Base-by-base conservation (phyloP, 2,113 vertebrate genomes). In the Anguilla rostrata region DNA sequence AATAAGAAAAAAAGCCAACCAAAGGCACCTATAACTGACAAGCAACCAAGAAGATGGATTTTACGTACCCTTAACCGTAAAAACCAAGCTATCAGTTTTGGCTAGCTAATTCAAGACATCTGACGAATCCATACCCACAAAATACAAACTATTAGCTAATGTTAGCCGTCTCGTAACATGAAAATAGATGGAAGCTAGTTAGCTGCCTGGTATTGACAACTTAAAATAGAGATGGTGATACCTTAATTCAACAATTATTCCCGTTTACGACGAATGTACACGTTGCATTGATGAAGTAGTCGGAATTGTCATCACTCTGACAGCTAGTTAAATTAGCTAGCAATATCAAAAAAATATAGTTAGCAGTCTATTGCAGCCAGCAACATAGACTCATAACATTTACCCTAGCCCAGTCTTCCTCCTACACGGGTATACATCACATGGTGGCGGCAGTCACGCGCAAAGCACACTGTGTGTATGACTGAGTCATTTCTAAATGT, bases 381-480 rank as follows among this genome's bases (percentile, higher is more conserved):
- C 18, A 60, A 66, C 60, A 66, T 26, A 22, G 60, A 20, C 11
- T 53, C 49, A 7, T 66, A 66, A 11, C 60, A 66, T 66, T 66
- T 26, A 26, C 60, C 46, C n/a, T 34, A 29, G 1, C 53, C 5
- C 39, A 9, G 56, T 83, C 63, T 83, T 5, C 41, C 80, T 7
- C 63, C 12, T 40, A 39, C 86, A 20, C n/a, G n/a, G 9, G 20
- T 5, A n/a, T 75, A 75, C 41, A 39, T 89, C 91, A 92, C 82
- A 84, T 92, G 88, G 81, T 57, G 3, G 15, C 1, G 29, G 41
- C 83, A 81, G 84, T 92, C 91, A 92, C 91, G 91, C 90, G 89
- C 90, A 88, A 66, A 66, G 78, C 39, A 56, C 60, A 82, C 57
- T 83, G 79, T 83, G 53, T 56, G 43, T 46, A 46, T 46, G n/a